Evolutionary conservation across 2,797 vertebrate species (phyloP).

Genomic region (Nothura maculosa): DNA sequence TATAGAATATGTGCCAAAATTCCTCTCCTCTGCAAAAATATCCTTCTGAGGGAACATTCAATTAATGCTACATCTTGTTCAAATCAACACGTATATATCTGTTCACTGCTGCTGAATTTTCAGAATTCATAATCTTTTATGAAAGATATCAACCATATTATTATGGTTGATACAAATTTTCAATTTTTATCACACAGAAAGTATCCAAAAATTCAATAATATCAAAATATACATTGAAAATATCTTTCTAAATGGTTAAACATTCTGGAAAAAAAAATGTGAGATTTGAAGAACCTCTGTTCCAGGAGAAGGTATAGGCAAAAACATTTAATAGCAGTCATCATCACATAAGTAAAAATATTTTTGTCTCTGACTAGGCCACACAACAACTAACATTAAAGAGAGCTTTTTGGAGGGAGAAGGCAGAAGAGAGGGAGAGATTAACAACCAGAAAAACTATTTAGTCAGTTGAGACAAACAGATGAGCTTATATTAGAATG

Average conservation of each 20-base stretch:
- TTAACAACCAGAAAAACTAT: background rate
- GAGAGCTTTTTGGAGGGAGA: rapidly evolving
- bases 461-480: background rate
- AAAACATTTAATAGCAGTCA: background rate
- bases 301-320: background rate
- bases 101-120: background rate
- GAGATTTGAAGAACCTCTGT: background rate
- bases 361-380: background rate
- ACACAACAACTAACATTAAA: background rate
- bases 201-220: background rate
- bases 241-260: background rate
- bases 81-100: background rate
- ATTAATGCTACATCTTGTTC: background rate
- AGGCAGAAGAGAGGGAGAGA: no score
- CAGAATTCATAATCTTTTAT: background rate
- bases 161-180: background rate
- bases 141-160: no score
- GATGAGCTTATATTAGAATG: background rate
- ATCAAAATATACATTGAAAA: background rate
- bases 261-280: background rate
- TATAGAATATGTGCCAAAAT: background rate
- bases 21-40: background rate
- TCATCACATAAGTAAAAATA: background rate
- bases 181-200: background rate
- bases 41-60: background rate